Conservation (phyloP, 92 coral and sea anemone species). For the Paramuricea clavata region DNA sequence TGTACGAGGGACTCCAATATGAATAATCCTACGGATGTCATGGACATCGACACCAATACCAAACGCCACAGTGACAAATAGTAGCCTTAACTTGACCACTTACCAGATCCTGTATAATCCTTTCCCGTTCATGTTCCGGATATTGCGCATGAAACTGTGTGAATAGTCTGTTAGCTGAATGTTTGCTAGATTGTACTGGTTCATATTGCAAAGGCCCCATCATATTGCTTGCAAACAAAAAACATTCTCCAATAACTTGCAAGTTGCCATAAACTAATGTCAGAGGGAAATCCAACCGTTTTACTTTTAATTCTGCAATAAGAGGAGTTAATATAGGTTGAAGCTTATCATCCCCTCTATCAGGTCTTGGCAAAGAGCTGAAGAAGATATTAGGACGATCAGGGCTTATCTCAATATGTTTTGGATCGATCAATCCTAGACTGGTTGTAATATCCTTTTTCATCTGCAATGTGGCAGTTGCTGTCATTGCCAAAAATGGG, state of each 20-base stretch:
- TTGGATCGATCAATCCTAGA: constrained; percentile 65
- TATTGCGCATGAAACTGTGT: constrained; percentile 67
- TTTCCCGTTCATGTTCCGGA: constrained; percentile 59
- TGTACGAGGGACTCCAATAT: constrained; percentile 67
- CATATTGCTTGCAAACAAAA: constrained; percentile 45
- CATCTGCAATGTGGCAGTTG: constrained; percentile 64
- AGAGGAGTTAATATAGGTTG: constrained; percentile 51
- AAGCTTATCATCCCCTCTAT: constrained; percentile 61
- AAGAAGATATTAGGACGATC: constrained; percentile 64
- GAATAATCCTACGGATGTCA: constrained; percentile 66
- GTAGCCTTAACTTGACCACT: background rate
- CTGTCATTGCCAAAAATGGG: constrained; percentile 69
- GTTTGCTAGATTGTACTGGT: constrained; percentile 46
- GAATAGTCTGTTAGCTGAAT: constrained; percentile 60
- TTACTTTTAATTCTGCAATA: constrained; percentile 48
- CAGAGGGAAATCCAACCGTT: constrained; percentile 60
- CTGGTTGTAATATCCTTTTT: constrained; percentile 41
- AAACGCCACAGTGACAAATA: constrained; percentile 80
- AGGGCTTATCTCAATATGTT: constrained; percentile 57
- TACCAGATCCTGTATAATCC: constrained; percentile 20
- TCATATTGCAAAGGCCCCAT: constrained; percentile 65
- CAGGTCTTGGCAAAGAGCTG: constrained; percentile 50
- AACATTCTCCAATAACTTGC: constrained; percentile 66
- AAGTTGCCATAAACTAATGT: constrained; percentile 73
- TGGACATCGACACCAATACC: constrained; percentile 66